Evolutionary conservation across 2,888 invertebrate genomes (phyloP), one percentile per base, ranked within the genome.

Genomic region (Aleiodes alternator): DNA sequence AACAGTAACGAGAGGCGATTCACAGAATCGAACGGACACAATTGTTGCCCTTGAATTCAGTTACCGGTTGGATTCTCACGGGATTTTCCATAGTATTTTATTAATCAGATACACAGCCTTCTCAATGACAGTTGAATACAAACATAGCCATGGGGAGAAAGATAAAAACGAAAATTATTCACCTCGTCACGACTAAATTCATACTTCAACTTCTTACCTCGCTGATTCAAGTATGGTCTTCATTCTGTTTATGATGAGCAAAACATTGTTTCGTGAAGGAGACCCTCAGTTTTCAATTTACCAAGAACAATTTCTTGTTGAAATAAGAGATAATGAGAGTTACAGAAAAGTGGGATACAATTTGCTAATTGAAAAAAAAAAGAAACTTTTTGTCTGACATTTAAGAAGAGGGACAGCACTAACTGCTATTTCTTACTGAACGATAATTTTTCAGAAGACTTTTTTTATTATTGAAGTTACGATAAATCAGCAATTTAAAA

Each of bases 111-210:
- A 23, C 56, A 56, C 11, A 11, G 16, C 23, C 9, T 56, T 56
- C 16, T 56, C 9, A 56, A 16, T 56, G 23, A 29, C 14, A 51
- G 14, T 56, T 73, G 69, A 68, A 59, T 69, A n/a, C 51, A 71
- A 43, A 53, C 50, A 75, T 50, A 75, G 69, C 69, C n/a, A 68
- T 61, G 68, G 61, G 68, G 9, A 16, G 16, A 56, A 56, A 56
- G 29, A 56, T 9, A 29, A 23, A 59, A 76, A 76, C 77, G 71
- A 77, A 23, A 75, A 77, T 76, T 76, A 50, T 59, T 50, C 71
- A 64, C 48, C 55, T 71, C 51, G 73, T 75, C 72, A 56, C 53
- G 29, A 72, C 34, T 76, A 56, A 56, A 69, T 69, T 73, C 64
- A 61, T 76, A 70, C 76, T 51, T 16, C 71, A 34, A 34, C 76